A percentile compares a stretch with the other conserved stretches of the same genome.
phyloP scores from a whole-genome alignment of 2,888 invertebrate species.

The Escarpia spicata region DNA sequence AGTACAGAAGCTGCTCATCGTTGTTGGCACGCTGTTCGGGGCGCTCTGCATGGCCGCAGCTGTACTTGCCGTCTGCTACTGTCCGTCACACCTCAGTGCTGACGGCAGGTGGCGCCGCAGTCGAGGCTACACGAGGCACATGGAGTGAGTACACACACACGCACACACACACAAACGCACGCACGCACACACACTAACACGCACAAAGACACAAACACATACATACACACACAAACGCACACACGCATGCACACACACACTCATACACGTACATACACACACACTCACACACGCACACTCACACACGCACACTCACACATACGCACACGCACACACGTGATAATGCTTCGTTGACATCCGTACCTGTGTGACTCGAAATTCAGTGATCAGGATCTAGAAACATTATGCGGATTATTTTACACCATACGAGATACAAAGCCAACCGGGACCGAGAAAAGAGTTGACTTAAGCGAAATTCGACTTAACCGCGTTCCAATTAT shows the following conservation, averaged over 20 bases:
- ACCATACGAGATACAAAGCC: no score
- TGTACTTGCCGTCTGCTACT: conserved; percentile 81
- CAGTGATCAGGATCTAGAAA: no score
- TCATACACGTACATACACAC: background rate
- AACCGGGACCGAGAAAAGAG: no score
- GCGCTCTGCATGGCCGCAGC: conserved; percentile 79
- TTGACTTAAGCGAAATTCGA: no score
- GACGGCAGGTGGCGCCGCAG: background rate
- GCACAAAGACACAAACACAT: background rate
- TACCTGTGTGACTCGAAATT: no score
- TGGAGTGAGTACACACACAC: background rate
- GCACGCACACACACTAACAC: background rate
- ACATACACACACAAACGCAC: background rate
- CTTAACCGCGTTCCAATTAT: no score
- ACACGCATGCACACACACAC: background rate
- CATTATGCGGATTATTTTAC: no score
- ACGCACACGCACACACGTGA: background rate
- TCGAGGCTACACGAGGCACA: background rate
- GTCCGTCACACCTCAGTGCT: conserved; percentile 74
- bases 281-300: background rate
- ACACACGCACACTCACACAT: background rate
- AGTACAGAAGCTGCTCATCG: conserved; percentile 81
- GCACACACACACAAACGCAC: background rate
- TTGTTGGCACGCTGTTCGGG: conserved; percentile 79
- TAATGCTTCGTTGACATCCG: background rate